Conservation (phyloP, 2,113 vertebrate species). For the Leucosticte australis region DNA sequence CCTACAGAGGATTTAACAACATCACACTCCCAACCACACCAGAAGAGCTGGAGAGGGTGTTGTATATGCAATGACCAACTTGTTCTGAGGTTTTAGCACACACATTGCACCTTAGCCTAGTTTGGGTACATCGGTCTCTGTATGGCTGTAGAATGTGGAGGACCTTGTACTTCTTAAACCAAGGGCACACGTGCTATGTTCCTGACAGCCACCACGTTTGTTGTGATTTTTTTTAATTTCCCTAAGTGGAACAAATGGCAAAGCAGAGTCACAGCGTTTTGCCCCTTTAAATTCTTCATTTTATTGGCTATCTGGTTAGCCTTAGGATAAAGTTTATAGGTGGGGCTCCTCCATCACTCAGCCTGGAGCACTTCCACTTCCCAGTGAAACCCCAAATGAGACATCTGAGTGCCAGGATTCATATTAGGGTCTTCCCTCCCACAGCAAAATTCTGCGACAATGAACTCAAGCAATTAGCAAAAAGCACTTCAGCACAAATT, state of each 20-base stretch:
- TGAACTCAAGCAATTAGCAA: not conserved
- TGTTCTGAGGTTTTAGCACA: not conserved
- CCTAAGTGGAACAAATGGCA: not conserved
- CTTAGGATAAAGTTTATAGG: not conserved
- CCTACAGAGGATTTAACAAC: not conserved
- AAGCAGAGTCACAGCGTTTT: not conserved
- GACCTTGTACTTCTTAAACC: not conserved
- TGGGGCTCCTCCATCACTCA: not conserved
- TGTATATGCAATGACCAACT: too few species aligned
- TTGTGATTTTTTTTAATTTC: not conserved
- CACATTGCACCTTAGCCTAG: not conserved
- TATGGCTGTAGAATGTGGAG: accelerated
- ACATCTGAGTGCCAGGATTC: accelerated
- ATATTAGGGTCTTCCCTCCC: not conserved
- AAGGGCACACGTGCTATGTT: accelerated
- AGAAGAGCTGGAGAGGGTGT: not conserved
- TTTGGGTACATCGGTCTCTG: accelerated
- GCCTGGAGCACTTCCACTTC: not conserved
- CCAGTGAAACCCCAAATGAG: not conserved
- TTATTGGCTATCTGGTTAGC: not conserved
- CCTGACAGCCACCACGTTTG: not conserved
- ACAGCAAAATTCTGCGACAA: not conserved
- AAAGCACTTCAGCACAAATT: not conserved
- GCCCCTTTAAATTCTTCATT: not conserved
- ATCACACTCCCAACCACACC: not conserved